These are phyloP conservation scores for Rhinogobio ventralis DNA, from an alignment of 2,797 vertebrate species.

Conservation along the genomic window DNA sequence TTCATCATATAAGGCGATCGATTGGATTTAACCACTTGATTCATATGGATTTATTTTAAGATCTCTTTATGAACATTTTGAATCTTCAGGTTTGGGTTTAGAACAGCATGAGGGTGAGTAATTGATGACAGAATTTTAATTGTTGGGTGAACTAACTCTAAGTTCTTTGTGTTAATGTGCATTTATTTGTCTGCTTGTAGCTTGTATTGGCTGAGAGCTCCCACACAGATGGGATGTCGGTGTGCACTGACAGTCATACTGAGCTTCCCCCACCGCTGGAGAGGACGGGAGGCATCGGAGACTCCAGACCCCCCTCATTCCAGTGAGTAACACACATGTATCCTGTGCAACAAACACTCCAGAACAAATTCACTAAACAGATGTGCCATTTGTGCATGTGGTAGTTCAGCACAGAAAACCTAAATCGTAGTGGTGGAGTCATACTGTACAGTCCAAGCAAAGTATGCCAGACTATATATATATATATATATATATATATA, in stretches of 20 bases:
- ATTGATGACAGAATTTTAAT: not conserved
- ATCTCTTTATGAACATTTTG: not conserved
- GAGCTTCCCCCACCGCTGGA: conserved; percentile 82
- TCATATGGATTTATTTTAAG: not conserved
- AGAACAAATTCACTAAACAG: not conserved
- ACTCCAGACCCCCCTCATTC: conserved; percentile 85
- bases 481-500: no score
- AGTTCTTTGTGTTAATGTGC: not conserved
- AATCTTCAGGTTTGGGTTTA: not conserved
- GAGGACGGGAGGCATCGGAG: conserved; percentile 84
- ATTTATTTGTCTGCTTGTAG: conserved; percentile 64
- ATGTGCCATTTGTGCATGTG: not conserved
- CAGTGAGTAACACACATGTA: conserved; percentile 75
- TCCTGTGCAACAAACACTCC: not conserved
- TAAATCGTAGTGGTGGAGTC: not conserved
- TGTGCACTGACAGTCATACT: conserved; percentile 81
- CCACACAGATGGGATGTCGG: conserved; percentile 82
- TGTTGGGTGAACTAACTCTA: not conserved
- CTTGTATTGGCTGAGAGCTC: conserved; percentile 85
- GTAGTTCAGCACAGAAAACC: not conserved
- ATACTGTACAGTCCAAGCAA: not conserved
- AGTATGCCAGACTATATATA: not conserved
- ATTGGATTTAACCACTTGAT: not conserved
- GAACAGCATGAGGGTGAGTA: not conserved
- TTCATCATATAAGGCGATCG: no score